Evolutionary conservation across 1,140 invertebrate species (phyloP), one percentile per base, ranked within the genome.

Genomic region (Chelonus insularis): DNA sequence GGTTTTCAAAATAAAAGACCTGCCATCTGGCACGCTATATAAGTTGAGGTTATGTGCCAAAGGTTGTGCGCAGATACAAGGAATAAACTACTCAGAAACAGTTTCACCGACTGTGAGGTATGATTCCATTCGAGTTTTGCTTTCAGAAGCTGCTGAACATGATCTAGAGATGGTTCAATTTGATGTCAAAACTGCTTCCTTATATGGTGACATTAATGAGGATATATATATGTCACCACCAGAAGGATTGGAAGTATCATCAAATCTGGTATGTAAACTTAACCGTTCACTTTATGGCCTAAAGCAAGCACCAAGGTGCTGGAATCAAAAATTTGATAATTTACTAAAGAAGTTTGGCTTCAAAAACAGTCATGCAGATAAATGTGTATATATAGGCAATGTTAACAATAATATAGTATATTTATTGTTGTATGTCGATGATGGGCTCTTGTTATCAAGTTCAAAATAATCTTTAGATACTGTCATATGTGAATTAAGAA

Each of bases 1-100:
- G 72, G 72, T 78, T 0, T 79, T 80, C 36, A 65, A 68, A 18
- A 63, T 77, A 16, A 78, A 77, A 62, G 65, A 67, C 68, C 45
- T 76, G 14, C 2, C 11, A 5, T 5, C 3, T 39, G 36, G 36
- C 4, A 2, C 8, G 11, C 3, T 39, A 4, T 39, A 5, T 14
- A 69, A 70, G 48, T 65, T 67, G 0, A 37, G 69, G 20, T 54
- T 69, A 6, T 68, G 72, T 18, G 69, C 68, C 2, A 64, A 70
- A 57, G 73, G 74, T 4, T 72, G 55, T 51, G 39, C 14, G n/a
- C 72, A 74, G 39, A 41, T 50, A 16, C 9, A 61, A 37, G 65
- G 62, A 1, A 51, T 69, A 3, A 69, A 74, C 54, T 75, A 68
- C 50, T 21, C 55, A 11, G 67, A 74, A 18, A 71, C 70, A 3